Evolutionary conservation across 2,113 vertebrate species (phyloP).

Genomic region (Taurulus bubalis): DNA sequence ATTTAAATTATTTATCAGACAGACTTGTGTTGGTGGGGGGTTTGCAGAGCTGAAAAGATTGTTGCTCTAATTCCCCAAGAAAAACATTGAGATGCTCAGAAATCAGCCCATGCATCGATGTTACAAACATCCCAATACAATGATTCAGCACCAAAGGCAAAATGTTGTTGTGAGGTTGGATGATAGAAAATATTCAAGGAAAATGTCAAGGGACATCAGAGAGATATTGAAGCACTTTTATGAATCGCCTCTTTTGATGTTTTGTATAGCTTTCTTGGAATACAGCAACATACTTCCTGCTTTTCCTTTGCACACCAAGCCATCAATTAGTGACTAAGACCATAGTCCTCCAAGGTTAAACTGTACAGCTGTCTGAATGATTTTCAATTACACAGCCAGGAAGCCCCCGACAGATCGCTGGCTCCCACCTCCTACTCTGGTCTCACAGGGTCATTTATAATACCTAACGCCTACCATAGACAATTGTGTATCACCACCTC

Average conservation of each 20-base stretch:
- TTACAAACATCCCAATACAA: constrained; percentile 21
- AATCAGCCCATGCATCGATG: constrained; percentile 13
- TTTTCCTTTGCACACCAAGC: constrained; percentile 68
- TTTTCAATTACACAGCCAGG: constrained; percentile 81
- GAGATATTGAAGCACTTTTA: constrained; percentile 3
- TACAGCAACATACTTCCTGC: constrained; percentile 31
- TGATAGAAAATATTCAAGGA: constrained; percentile 18
- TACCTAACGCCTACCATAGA: constrained; percentile 56
- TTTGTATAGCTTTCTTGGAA: constrained; percentile 27
- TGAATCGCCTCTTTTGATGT: not conserved
- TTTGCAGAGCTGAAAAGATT: constrained; percentile 20
- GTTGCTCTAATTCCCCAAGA: constrained; percentile 14
- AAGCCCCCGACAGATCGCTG: constrained; percentile 60
- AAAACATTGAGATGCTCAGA: constrained; percentile 6
- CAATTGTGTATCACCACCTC: constrained; percentile 71
- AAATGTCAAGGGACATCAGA: constrained; percentile 27
- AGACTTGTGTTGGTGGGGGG: constrained; percentile 14
- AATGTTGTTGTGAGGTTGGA: constrained; percentile 6
- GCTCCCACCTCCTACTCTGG: constrained; percentile 53
- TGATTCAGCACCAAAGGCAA: constrained; percentile 7
- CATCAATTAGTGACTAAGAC: constrained; percentile 79
- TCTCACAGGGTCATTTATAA: constrained; percentile 74
- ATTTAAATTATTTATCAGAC: constrained; percentile 10
- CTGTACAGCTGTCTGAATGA: constrained; percentile 83
- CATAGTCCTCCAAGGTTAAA: constrained; percentile 81